Conservation (phyloP, 2,888 invertebrate species). For the Pyrrhopygopsis socrates region DNA sequence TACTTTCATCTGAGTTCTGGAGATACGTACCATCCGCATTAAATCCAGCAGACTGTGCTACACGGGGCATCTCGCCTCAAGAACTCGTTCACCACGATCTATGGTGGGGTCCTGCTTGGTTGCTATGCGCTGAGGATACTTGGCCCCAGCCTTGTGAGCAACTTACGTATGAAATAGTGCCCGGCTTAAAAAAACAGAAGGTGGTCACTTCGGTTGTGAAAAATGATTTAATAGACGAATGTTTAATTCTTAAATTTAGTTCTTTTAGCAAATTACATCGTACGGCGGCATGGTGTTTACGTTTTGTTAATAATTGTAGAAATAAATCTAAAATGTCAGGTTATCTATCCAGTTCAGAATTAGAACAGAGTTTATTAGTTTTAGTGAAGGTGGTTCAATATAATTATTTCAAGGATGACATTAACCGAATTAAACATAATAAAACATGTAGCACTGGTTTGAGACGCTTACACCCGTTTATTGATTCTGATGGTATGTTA, state of each 20-base stretch:
- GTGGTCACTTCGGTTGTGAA: no score
- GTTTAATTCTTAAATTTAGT: no score
- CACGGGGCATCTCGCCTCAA: not conserved
- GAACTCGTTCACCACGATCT: not conserved
- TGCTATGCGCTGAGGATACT: no score
- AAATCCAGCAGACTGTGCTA: not conserved
- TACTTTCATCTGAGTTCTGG: not conserved
- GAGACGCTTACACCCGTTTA: slow-evolving; percentile 69
- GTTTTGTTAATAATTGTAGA: not conserved
- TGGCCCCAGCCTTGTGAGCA: no score
- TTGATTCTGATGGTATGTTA: not conserved
- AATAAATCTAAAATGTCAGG: not conserved
- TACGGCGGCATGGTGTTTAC: no score
- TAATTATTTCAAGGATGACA: not conserved
- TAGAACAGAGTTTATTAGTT: not conserved
- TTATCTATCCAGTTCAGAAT: not conserved
- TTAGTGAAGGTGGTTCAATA: not conserved
- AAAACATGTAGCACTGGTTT: not conserved
- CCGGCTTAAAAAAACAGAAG: no score
- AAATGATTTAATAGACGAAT: no score
- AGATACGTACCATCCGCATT: not conserved
- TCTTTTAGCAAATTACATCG: no score
- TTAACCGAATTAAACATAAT: not conserved
- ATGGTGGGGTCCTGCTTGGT: no score
- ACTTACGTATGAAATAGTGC: no score